These are phyloP conservation scores for Epistrophe eligans DNA, from an alignment of 2,888 invertebrate genomes.

Conservation along the genomic window DNA sequence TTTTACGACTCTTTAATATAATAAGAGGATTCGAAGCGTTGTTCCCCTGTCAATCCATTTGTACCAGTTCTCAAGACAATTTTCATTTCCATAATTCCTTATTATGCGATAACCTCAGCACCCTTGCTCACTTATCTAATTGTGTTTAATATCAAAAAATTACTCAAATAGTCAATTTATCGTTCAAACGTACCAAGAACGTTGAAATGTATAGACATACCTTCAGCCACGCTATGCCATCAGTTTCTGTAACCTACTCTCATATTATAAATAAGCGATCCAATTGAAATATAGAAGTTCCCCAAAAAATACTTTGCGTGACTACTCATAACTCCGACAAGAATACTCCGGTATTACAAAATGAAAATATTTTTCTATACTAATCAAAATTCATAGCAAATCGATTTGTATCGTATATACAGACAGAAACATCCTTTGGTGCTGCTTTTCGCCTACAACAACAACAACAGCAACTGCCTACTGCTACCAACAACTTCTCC, in stretches of 20 bases:
- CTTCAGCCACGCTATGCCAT: conserved; percentile 23
- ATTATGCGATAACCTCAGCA: conserved; percentile 51
- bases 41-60: not conserved
- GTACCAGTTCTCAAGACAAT: not conserved
- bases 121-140: conserved; percentile 57
- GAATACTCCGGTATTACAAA: conserved; percentile 42
- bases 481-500: not conserved
- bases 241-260: not conserved
- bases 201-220: not conserved
- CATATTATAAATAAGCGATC: not conserved
- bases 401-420: conserved; percentile 62
- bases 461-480: too few species aligned
- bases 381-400: conserved; percentile 72
- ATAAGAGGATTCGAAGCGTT: too few species aligned
- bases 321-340: conserved; percentile 56
- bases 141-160: conserved; percentile 59
- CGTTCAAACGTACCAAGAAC: conserved; percentile 15
- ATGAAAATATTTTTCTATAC: conserved; percentile 66
- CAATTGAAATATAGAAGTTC: conserved; percentile 43
- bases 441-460: not conserved
- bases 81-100: conserved; percentile 55
- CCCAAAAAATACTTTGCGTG: conserved; percentile 55
- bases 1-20: conserved; percentile 12
- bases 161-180: conserved; percentile 62
- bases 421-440: not conserved